Percentiles rank a stretch among this genome's conserved stretches.
Conservation (phyloP, 2,113 vertebrate species). For the Ceuthmochares aereus region DNA sequence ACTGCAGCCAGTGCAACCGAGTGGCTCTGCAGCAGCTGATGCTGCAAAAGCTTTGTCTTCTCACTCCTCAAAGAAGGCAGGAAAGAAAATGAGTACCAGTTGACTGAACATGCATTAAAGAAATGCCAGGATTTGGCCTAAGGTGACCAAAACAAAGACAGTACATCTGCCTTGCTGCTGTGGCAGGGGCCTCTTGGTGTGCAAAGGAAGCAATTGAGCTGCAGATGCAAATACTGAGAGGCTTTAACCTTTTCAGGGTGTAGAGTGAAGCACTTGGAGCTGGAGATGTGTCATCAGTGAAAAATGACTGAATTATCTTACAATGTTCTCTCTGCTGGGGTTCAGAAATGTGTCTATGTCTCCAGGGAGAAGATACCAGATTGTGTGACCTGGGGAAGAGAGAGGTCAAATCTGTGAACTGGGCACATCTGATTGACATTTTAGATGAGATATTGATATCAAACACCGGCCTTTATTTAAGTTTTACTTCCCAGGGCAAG, state of each 20-base stretch:
- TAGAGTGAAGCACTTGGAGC: not conserved
- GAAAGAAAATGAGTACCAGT: not conserved
- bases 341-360: constrained; percentile 5
- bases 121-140: not conserved
- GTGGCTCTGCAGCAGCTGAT: not conserved
- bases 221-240: not conserved
- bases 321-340: not conserved
- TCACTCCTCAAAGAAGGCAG: not conserved
- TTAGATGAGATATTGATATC: not conserved
- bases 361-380: not conserved
- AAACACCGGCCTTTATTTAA: not conserved
- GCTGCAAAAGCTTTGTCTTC: not conserved
- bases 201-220: not conserved
- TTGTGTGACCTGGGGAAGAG: not conserved
- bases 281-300: constrained; percentile 40
- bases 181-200: not conserved
- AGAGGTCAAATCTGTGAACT: not conserved
- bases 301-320: constrained; percentile 33
- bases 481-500: not conserved
- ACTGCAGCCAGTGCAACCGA: fast-evolving
- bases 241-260: constrained; percentile 26
- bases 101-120: not conserved
- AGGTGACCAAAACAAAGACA: not conserved
- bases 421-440: not conserved
- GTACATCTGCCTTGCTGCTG: not conserved